phyloP scores from a whole-genome alignment of 2,888 invertebrate genomes.

The Aphrophora alni region DNA sequence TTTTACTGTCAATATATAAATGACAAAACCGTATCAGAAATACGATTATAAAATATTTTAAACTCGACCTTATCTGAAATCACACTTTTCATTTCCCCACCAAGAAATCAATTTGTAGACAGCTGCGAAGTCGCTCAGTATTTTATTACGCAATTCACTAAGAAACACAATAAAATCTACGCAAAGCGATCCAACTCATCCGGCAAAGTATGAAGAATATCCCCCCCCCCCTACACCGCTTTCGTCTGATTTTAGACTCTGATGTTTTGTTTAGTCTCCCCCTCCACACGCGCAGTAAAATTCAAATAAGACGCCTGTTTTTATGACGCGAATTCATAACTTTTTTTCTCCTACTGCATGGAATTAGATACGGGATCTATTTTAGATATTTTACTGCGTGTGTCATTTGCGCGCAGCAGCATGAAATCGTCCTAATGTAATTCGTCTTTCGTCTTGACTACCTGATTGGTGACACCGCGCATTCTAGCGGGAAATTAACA shows the following conservation, averaged over 20 bases:
- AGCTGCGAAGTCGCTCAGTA: not conserved
- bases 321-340: slow-evolving; percentile 2
- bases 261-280: not conserved
- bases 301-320: not conserved
- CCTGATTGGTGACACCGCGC: not conserved
- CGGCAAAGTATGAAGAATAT: not conserved
- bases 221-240: not conserved
- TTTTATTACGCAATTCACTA: not conserved
- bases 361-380: slow-evolving; percentile 6
- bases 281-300: not conserved
- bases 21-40: not conserved
- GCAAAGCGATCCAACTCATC: not conserved
- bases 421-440: not conserved
- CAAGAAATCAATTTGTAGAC: slow-evolving; percentile 2
- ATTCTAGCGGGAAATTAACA: not conserved
- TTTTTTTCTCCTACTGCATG: not conserved
- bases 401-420: not conserved
- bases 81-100: not conserved
- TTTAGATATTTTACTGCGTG: not conserved
- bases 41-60: not conserved
- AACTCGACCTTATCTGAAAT: not conserved
- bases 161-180: not conserved
- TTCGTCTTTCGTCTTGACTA: not conserved
- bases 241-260: not conserved
- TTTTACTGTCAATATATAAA: not conserved